Evolutionary conservation across 1,140 invertebrate species (phyloP), one percentile per base, ranked within the genome.

Genomic region (Drosophila dunni): DNA sequence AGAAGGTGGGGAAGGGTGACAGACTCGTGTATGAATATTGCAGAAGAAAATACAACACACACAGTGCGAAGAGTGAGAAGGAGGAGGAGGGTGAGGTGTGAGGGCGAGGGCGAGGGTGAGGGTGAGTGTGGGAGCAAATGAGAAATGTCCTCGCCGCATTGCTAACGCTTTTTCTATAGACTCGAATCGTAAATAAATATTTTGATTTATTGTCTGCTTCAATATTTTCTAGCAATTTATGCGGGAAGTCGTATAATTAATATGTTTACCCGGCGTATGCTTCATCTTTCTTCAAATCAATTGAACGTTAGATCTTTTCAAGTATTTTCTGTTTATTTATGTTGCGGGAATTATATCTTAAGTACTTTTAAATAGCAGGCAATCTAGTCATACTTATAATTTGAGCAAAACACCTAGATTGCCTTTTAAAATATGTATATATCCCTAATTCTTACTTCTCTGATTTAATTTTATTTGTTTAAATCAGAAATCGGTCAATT

Each of bases 131-230:
- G 1, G 17, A 53, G 36, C 1, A 62, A 20, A 50, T 33, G 38
- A 56, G 13, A 64, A 44, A 51, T 60, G 15, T 53, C 17, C 15
- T 45, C 17, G 17, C 10, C 68, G 24, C 62, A 66, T 61, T 54
- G 65, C 71, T 42, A 56, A 50, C 57, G 57, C 44, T 45, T 62
- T 69, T 74, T 17, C 57, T 40, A 53, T 70, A 70, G 67, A 63
- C 51, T 58, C 7, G 33, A 64, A 60, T 64, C 50, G 72, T 75
- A 69, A 69, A 75, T 57, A 75, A 68, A 74, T 75, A 75, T 70
- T 75, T 64, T 75, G 66, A 75, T 75, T 75, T 75, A 70, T 75
- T 64, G 40, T 58, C 51, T 70, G 10, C 45, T 42, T 50, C 38
- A 45, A 58, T 57, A 64, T 75, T 75, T 70, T 34, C 67, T 40